These are phyloP conservation scores for Dreissena polymorpha DNA, from an alignment of 1,140 invertebrate genomes.

Conservation along the genomic window DNA sequence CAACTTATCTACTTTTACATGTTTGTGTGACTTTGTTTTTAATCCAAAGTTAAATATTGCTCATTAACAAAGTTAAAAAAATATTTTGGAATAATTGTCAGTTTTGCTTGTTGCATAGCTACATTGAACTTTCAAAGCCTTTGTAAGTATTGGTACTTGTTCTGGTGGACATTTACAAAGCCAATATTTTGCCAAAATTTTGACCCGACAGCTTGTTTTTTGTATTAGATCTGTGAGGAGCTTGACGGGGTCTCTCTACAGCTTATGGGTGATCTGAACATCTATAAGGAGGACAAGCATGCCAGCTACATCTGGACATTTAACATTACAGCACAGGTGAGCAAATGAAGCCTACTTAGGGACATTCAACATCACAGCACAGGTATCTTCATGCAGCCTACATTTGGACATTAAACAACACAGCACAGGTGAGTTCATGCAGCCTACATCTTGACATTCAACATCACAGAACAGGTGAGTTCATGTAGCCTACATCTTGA, in stretches of 20 bases:
- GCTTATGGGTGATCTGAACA: slow-evolving; percentile 56
- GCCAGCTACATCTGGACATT: slow-evolving; percentile 68
- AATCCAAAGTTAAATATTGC: too few relatives aligned
- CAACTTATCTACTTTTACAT: too few relatives aligned
- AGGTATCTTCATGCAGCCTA: slow-evolving; percentile 64
- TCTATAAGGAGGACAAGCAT: slow-evolving; percentile 72
- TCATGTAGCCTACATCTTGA: slow-evolving; percentile 69
- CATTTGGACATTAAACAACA: slow-evolving; percentile 67
- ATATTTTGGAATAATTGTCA: too few relatives aligned
- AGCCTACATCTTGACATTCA: slow-evolving; percentile 66
- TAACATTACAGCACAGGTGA: slow-evolving; percentile 61
- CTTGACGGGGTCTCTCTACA: slow-evolving; percentile 60
- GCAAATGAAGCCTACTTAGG: slow-evolving; percentile 58
- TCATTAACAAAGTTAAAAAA: too few relatives aligned
- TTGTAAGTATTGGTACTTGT: too few relatives aligned
- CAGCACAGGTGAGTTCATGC: slow-evolving; percentile 62
- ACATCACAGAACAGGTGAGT: slow-evolving; percentile 57
- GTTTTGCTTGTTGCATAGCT: too few relatives aligned
- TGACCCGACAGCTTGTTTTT: slow-evolving; percentile 8
- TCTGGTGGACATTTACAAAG: too few relatives aligned
- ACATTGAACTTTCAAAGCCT: too few relatives aligned
- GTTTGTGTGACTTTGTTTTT: too few relatives aligned
- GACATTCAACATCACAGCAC: slow-evolving; percentile 63
- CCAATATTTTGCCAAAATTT: too few relatives aligned
- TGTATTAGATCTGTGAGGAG: slow-evolving; percentile 67